Conservation (phyloP, 2,888 invertebrate genomes). For the Xestia xanthographa region DNA sequence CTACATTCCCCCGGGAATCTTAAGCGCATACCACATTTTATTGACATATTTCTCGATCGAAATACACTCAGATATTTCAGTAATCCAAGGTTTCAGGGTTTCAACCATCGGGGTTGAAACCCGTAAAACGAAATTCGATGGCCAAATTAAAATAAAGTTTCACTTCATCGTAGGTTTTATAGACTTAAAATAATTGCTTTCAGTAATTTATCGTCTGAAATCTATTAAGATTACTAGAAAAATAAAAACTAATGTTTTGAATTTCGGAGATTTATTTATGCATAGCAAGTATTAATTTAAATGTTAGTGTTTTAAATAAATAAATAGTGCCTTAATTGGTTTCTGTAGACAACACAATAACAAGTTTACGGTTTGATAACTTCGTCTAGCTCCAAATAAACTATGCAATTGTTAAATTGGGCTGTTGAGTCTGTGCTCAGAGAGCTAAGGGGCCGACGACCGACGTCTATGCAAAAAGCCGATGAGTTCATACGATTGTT, state of each 20-base stretch:
- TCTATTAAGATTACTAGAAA: not conserved
- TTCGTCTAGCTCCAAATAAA: not conserved
- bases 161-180: slow-evolving; percentile 1
- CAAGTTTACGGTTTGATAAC: slow-evolving; percentile 7
- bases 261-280: not conserved
- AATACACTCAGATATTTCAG: slow-evolving; percentile 27
- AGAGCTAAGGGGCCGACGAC: not conserved
- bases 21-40: slow-evolving; percentile 57
- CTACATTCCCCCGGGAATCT: slow-evolving; percentile 78
- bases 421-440: not conserved
- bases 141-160: slow-evolving; percentile 23
- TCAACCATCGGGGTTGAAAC: not conserved
- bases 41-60: slow-evolving; percentile 48
- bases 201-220: not conserved
- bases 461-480: not conserved
- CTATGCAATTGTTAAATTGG: not conserved
- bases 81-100: slow-evolving; percentile 32
- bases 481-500: not conserved
- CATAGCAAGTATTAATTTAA: not conserved
- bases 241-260: not conserved
- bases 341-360: not conserved
- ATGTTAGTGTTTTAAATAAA: not conserved
- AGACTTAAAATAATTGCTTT: not conserved
- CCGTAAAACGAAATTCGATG: not conserved
- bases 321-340: not conserved